Conservation (phyloP, 2,888 invertebrate species). For the Herminia tarsipennalis region DNA sequence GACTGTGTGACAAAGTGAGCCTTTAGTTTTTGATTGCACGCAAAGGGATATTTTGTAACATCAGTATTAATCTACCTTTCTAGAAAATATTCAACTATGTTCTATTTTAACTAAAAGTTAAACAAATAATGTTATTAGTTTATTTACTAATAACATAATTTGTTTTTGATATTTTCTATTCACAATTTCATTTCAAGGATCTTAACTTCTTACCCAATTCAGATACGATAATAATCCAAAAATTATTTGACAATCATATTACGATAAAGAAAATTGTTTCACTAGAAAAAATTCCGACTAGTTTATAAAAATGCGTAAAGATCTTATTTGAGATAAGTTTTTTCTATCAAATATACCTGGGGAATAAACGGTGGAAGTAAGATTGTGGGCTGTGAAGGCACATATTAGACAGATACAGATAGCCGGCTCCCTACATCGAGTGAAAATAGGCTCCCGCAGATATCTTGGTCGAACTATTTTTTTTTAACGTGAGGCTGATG, state of each 20-base stretch:
- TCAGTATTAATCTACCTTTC: too few relatives aligned
- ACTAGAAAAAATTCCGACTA: background rate
- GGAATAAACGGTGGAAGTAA: constrained; percentile 15
- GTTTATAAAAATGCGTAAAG: constrained; percentile 4
- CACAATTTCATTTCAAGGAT: constrained; percentile 4
- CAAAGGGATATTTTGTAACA: too few relatives aligned
- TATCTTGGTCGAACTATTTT: too few relatives aligned
- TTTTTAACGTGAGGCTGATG: too few relatives aligned
- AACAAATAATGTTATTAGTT: background rate
- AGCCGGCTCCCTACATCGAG: too few relatives aligned
- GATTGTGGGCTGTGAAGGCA: constrained; percentile 8
- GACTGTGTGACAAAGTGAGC: background rate
- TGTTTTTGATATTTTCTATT: constrained; percentile 2
- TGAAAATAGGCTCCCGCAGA: too few relatives aligned
- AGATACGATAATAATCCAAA: constrained; percentile 9
- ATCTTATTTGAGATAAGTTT: constrained; percentile 31
- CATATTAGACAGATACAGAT: too few relatives aligned
- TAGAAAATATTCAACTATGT: too few relatives aligned
- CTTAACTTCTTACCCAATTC: constrained; percentile 5
- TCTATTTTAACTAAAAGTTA: too few relatives aligned
- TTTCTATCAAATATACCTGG: constrained; percentile 13
- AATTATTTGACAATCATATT: constrained; percentile 15
- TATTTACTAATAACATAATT: constrained; percentile 1
- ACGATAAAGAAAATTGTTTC: constrained; percentile 10
- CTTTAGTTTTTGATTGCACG: too few relatives aligned